phyloP scores from a whole-genome alignment of 2,113 vertebrate species.

The Carassius carassius region DNA sequence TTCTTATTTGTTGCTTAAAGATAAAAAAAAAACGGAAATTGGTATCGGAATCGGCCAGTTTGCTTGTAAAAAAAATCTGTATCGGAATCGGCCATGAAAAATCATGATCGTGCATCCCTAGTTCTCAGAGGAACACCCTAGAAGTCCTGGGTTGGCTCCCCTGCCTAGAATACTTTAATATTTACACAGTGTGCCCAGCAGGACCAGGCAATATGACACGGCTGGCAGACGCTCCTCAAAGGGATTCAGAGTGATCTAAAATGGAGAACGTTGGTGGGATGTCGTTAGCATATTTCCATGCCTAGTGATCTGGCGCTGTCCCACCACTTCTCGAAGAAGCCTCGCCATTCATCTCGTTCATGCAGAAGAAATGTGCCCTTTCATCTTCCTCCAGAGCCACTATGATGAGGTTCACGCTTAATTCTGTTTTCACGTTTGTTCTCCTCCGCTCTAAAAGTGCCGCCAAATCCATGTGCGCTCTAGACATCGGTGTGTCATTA shows the following conservation, averaged over 20 bases:
- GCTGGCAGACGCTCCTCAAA: not conserved
- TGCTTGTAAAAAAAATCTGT: no score
- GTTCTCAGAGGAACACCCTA: not conserved
- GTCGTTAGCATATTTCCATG: not conserved
- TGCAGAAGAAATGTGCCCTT: not conserved
- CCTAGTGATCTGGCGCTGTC: not conserved
- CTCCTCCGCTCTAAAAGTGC: conserved; percentile 1
- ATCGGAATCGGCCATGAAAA: no score
- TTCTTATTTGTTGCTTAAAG: no score
- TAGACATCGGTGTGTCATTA: not conserved
- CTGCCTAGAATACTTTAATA: not conserved
- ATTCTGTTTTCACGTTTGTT: conserved; percentile 13
- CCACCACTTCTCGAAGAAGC: not conserved
- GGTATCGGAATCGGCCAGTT: no score
- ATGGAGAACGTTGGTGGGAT: not conserved
- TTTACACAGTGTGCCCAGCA: conserved; percentile 11
- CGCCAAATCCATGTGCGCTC: not conserved
- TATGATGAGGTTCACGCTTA: not conserved
- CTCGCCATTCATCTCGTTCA: conserved; percentile 7
- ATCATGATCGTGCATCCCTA: no score
- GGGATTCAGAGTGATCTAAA: conserved; percentile 9
- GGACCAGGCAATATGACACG: not conserved
- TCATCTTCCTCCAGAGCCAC: conserved; percentile 15
- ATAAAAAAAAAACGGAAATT: no score
- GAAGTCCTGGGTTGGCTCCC: not conserved